Conservation (phyloP, 2,888 invertebrate species). For the Cheilosia urbana region DNA sequence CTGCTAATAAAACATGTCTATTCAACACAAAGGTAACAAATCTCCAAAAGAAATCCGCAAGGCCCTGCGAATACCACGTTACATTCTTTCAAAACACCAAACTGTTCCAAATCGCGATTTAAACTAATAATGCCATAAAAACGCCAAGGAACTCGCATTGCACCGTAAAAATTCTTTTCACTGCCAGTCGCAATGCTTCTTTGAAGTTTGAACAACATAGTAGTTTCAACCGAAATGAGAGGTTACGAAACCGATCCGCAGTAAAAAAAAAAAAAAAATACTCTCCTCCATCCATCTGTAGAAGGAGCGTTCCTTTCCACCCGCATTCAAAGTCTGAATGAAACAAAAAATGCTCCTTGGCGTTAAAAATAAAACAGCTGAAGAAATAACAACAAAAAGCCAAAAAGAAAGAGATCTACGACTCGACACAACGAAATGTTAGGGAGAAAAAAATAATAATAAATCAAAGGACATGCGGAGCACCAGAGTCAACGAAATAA, state of each 20-base stretch:
- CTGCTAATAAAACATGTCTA: too few relatives aligned
- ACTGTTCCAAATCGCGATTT: not conserved
- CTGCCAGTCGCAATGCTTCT: constrained; percentile 27
- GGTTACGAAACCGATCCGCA: constrained; percentile 32
- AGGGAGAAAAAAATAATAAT: constrained; percentile 49
- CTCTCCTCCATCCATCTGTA: constrained; percentile 16
- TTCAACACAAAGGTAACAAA: too few relatives aligned
- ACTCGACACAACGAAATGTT: constrained; percentile 31
- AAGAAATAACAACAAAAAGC: constrained; percentile 68
- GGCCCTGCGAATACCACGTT: not conserved
- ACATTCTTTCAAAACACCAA: not conserved
- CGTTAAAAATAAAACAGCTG: constrained; percentile 24
- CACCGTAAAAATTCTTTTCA: constrained; percentile 39
- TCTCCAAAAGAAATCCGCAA: not conserved
- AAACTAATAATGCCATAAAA: constrained; percentile 42
- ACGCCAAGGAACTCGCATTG: constrained; percentile 42
- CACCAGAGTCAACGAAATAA: constrained; percentile 14
- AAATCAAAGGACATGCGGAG: constrained; percentile 67
- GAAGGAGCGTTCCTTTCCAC: not conserved
- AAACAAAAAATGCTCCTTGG: constrained; percentile 55
- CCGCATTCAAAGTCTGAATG: constrained; percentile 32
- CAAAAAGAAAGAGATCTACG: constrained; percentile 52
- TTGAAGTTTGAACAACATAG: constrained; percentile 43
- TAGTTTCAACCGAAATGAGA: not conserved
- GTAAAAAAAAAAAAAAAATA: constrained; percentile 35